Evolutionary conservation across 1,140 invertebrate species (phyloP).

Genomic region (Apis dorsata): DNA sequence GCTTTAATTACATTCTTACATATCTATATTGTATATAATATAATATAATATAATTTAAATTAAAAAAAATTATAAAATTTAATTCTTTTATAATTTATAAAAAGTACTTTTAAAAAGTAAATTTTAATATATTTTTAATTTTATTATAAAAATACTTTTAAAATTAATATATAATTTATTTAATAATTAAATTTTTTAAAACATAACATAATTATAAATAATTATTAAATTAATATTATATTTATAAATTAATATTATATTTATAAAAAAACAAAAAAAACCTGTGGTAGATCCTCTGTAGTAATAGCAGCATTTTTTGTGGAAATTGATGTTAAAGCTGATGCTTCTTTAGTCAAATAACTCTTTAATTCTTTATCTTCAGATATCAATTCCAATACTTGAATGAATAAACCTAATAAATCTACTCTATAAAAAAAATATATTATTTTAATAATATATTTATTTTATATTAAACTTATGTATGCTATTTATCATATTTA

Average conservation of each 20-base stretch:
- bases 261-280: slow-evolving; percentile 54
- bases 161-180: no score
- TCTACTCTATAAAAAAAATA: slow-evolving; percentile 77
- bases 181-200: no score
- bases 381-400: slow-evolving; percentile 79
- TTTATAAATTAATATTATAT: background rate
- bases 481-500: slow-evolving; percentile 56
- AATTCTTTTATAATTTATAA: slow-evolving; percentile 9
- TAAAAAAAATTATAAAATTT: slow-evolving; percentile 41
- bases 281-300: slow-evolving; percentile 80
- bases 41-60: background rate
- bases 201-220: background rate
- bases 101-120: slow-evolving; percentile 5
- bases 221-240: background rate
- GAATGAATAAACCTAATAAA: slow-evolving; percentile 78
- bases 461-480: background rate
- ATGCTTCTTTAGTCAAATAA: slow-evolving; percentile 74
- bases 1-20: slow-evolving; percentile 76
- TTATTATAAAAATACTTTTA: no score
- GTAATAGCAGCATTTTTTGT: slow-evolving; percentile 73
- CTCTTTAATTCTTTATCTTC: slow-evolving; percentile 78
- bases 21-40: slow-evolving; percentile 65
- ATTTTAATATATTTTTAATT: background rate
- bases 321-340: slow-evolving; percentile 49
- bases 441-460: slow-evolving; percentile 16